phyloP scores from a whole-genome alignment of 2,888 invertebrate species.

The Morinoia aosen region DNA sequence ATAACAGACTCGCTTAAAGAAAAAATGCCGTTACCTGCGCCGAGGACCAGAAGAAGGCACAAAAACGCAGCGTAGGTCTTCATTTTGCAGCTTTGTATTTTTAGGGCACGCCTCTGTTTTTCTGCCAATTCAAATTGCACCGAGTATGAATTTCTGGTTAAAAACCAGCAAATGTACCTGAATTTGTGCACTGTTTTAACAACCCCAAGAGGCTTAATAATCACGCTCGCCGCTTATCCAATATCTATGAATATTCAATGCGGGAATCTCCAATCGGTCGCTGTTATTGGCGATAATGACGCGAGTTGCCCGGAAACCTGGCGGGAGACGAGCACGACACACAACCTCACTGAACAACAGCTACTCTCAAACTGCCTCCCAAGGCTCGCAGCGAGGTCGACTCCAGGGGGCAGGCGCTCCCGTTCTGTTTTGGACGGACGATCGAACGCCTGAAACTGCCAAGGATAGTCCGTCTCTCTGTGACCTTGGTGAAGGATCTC shows the following conservation, averaged over 20 bases:
- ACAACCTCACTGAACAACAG: background rate
- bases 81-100: background rate
- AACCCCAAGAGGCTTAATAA: background rate
- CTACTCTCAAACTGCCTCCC: background rate
- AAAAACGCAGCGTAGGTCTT: constrained; percentile 25
- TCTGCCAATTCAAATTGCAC: background rate
- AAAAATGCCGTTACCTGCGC: background rate
- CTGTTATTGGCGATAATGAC: background rate
- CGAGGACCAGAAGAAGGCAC: constrained; percentile 6
- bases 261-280: background rate
- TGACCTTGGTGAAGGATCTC: background rate
- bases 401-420: background rate
- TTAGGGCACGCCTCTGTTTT: background rate
- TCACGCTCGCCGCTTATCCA: background rate
- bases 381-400: background rate
- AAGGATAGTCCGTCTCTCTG: constrained; percentile 20
- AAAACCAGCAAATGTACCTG: background rate
- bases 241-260: background rate
- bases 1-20: background rate
- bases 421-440: background rate
- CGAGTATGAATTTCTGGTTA: background rate
- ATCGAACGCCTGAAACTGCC: constrained; percentile 20
- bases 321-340: background rate
- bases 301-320: background rate
- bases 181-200: background rate